Conservation (phyloP, 2,113 vertebrate genomes). For the Peromyscus californicus region DNA sequence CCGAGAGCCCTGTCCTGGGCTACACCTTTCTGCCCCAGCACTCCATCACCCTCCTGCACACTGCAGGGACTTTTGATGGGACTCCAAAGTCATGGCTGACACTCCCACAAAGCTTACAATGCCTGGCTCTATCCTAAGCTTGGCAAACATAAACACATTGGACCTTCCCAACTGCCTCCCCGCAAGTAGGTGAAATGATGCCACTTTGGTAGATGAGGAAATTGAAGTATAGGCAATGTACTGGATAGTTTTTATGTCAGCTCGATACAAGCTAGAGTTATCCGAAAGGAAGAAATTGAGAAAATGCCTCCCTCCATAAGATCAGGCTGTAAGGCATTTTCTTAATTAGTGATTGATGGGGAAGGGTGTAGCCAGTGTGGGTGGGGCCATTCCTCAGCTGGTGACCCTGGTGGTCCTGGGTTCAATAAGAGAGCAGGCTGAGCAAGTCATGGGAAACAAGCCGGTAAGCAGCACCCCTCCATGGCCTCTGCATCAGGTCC, state of each 20-base stretch:
- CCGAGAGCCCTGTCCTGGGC: neutral
- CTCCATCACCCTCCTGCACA: too few species aligned
- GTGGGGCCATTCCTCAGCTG: neutral
- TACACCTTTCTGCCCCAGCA: too few species aligned
- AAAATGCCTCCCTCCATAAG: neutral
- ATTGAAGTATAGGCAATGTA: neutral
- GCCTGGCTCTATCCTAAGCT: neutral
- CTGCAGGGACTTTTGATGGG: too few species aligned
- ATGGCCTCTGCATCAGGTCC: neutral
- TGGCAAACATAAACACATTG: neutral
- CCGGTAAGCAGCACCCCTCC: neutral
- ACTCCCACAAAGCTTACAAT: neutral
- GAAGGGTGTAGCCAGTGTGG: too few species aligned
- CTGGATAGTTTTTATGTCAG: neutral
- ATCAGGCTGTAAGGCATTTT: neutral
- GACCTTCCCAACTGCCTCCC: neutral
- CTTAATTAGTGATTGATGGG: neutral
- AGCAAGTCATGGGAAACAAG: neutral
- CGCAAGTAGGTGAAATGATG: neutral
- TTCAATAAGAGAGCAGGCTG: neutral
- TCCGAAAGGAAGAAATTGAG: neutral
- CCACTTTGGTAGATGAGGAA: neutral
- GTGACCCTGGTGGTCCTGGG: neutral
- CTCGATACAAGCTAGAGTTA: neutral
- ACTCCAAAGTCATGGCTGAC: neutral